Percentiles rank a stretch among this genome's conserved stretches.
These are phyloP conservation scores for Sinelater perroti DNA, from an alignment of 2,888 invertebrate species.

Conservation along the genomic window DNA sequence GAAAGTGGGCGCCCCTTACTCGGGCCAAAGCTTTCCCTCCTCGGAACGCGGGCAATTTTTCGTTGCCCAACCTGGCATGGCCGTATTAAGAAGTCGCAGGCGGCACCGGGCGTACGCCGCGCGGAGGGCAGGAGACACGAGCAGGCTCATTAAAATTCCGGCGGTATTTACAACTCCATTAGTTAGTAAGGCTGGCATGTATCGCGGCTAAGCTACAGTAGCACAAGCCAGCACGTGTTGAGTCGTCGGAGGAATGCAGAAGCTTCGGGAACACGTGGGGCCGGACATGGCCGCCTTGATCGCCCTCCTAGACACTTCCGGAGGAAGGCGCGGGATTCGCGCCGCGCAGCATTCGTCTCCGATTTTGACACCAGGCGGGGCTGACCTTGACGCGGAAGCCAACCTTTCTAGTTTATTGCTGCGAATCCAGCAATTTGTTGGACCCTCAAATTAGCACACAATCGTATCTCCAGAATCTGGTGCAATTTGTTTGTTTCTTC, in stretches of 20 bases:
- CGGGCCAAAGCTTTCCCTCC: too few relatives aligned
- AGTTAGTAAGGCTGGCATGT: conserved; percentile 30
- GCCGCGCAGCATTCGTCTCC: conserved; percentile 14
- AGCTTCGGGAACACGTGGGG: conserved; percentile 27
- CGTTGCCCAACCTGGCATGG: neutral
- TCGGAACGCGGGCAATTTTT: neutral
- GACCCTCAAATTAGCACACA: too few relatives aligned
- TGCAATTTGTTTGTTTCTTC: too few relatives aligned
- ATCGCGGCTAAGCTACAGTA: conserved; percentile 35
- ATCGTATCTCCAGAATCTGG: too few relatives aligned
- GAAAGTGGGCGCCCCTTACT: too few relatives aligned
- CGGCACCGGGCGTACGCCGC: conserved; percentile 2
- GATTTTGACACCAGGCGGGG: conserved; percentile 1
- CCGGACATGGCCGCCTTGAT: conserved; percentile 30
- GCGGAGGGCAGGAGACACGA: conserved; percentile 9
- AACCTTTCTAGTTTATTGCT: too few relatives aligned
- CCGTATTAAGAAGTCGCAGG: conserved; percentile 6
- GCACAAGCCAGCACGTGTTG: conserved; percentile 36
- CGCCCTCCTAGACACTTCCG: conserved; percentile 37
- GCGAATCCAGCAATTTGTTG: too few relatives aligned
- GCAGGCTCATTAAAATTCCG: conserved; percentile 32
- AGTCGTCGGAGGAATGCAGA: conserved; percentile 28
- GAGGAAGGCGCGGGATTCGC: conserved; percentile 33
- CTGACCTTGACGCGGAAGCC: too few relatives aligned
- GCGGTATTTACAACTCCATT: conserved; percentile 33